Evolutionary conservation across 2,113 vertebrate species (phyloP).

Genomic region (Stigmatopora nigra): DNA sequence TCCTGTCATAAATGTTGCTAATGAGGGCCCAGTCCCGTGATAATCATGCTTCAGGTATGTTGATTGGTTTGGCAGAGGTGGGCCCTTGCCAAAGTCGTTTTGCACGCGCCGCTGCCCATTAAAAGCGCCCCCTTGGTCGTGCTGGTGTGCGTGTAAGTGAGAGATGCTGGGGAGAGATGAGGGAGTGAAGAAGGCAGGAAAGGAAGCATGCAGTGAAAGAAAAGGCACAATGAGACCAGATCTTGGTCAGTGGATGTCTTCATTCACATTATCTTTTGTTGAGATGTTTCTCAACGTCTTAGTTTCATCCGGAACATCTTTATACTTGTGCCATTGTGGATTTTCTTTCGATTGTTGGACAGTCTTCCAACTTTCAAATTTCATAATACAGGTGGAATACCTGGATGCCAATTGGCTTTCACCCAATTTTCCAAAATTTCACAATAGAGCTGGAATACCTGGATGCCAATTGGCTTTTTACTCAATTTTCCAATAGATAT

Average conservation of each 20-base stretch:
- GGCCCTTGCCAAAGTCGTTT: constrained; percentile 53
- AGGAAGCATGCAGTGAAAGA: constrained; percentile 44
- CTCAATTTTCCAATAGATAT: too few species aligned
- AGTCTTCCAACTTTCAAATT: too few species aligned
- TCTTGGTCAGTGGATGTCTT: constrained; percentile 26
- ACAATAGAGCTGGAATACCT: too few species aligned
- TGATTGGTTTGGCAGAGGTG: constrained; percentile 57
- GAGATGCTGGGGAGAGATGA: constrained; percentile 35
- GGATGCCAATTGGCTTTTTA: too few species aligned
- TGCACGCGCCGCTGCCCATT: constrained; percentile 52
- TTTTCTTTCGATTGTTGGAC: too few species aligned
- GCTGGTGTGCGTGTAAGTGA: constrained; percentile 46
- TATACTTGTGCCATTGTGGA: too few species aligned
- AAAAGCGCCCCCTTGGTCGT: constrained; percentile 42
- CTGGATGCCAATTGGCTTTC: too few species aligned
- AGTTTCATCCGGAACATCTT: too few species aligned
- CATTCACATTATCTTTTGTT: constrained; percentile 14
- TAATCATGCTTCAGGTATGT: constrained; percentile 61
- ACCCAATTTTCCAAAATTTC: too few species aligned
- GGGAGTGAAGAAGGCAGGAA: constrained; percentile 32
- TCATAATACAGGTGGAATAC: too few species aligned
- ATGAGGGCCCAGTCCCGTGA: constrained; percentile 39
- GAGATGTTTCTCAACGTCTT: not conserved
- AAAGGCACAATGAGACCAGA: constrained; percentile 38
- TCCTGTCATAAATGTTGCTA: constrained; percentile 32